phyloP scores from a whole-genome alignment of 2,888 invertebrate species.

The Calephelis perditalis region DNA sequence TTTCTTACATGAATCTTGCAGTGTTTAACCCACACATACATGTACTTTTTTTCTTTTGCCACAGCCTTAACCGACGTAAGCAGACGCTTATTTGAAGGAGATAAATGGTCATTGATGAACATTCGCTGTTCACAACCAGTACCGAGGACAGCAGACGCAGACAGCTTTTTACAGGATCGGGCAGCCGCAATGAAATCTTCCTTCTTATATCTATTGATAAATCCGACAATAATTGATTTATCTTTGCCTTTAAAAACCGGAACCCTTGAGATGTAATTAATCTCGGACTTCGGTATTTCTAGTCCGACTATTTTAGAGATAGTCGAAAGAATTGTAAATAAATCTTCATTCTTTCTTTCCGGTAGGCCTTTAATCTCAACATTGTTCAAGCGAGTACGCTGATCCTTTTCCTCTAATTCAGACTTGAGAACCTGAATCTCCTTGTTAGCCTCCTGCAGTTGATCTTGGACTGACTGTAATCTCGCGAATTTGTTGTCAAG shows the following conservation, averaged over 20 bases:
- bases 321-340: not conserved
- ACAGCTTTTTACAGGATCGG: not conserved
- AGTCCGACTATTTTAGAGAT: not conserved
- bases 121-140: not conserved
- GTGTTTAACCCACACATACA: constrained; percentile 9
- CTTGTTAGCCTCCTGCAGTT: too few relatives aligned
- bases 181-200: constrained; percentile 12
- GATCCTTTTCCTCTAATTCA: not conserved
- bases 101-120: not conserved
- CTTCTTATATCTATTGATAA: not conserved
- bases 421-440: not conserved
- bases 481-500: too few relatives aligned
- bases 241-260: not conserved
- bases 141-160: not conserved
- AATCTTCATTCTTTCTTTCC: not conserved
- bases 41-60: not conserved
- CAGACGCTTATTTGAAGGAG: not conserved
- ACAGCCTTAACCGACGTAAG: not conserved
- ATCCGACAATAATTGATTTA: constrained; percentile 7
- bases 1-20: constrained; percentile 1
- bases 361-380: constrained; percentile 8
- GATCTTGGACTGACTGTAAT: too few relatives aligned
- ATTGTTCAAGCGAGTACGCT: not conserved
- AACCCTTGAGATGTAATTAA: constrained; percentile 5
- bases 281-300: not conserved